Conservation (phyloP, 2,113 vertebrate genomes). For the Labeo catla region DNA sequence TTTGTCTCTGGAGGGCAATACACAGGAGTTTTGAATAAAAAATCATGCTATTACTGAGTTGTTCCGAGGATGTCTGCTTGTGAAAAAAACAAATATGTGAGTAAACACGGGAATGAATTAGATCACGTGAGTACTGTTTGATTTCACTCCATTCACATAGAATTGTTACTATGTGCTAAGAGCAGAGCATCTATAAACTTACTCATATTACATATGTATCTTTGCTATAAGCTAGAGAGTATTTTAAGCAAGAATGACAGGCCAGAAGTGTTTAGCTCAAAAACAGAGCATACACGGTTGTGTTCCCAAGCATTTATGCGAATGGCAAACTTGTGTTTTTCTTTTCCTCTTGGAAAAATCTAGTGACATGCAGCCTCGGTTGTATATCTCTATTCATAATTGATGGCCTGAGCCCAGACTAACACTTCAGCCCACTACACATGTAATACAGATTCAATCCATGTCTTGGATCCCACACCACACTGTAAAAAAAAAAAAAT, state of each 20-base stretch:
- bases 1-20: constrained; percentile 77
- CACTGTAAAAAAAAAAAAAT: too few species aligned
- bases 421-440: constrained; percentile 82
- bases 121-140: constrained; percentile 18
- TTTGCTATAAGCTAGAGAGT: neutral
- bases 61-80: constrained; percentile 64
- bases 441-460: constrained; percentile 87
- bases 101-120: constrained; percentile 36
- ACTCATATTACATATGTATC: neutral
- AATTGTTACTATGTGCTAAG: neutral
- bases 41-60: constrained; percentile 70
- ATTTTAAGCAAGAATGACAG: neutral
- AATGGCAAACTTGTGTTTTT: constrained; percentile 83
- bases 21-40: constrained; percentile 72
- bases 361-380: constrained; percentile 78
- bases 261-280: constrained; percentile 21
- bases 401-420: constrained; percentile 88
- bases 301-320: constrained; percentile 71
- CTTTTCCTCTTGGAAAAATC: constrained; percentile 82
- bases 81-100: constrained; percentile 18
- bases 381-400: constrained; percentile 96
- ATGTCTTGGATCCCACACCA: constrained; percentile 75
- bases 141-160: neutral
- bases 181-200: neutral
- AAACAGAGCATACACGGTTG: constrained; percentile 62